Evolutionary conservation across 2,113 vertebrate species (phyloP), one percentile per base, ranked within the genome.

Genomic region (Odontesthes bonariensis): DNA sequence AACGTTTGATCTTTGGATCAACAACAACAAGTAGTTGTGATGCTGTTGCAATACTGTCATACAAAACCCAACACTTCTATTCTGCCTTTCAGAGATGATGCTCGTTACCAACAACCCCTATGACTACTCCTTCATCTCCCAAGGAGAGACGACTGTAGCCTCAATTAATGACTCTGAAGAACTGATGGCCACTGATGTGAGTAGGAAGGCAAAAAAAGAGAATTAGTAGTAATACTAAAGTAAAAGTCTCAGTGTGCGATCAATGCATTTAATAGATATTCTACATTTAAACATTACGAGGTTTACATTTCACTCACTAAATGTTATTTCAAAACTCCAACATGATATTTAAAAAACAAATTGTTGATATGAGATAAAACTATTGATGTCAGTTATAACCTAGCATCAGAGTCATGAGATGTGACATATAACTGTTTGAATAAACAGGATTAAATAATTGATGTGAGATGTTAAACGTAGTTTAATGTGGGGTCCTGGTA

Each of bases 101-200:
- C 92, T 97, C 55, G 72, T 97, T 79, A 97, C 91, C 56, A 92
- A 90, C 77, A 93, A 93, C 61, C 92, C 92, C 55, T 93, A 92
- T 16, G 92, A 93, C 77, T 93, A 93, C 44, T 47, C 84, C 80
- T 93, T 92, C 89, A 93, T 93, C 90, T 93, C 92, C 56, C 92
- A 93, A 86, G 92, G 92, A 90, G 91, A 93, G 77, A 93, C 90
- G 0, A 90, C 90, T 0, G 92, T 93, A 10, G 69, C 89, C 19
- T 93, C 92, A 0, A 93, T 93, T 27, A 82, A 92, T 71, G 92
- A 93, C 57, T 23, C 89, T 47, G 92, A 93, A 0, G 92, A 93
- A 74, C 79, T 93, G 6, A 69, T 92, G 70, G 91, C 91, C 13
- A 93, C 92, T 35, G 92, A 93, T 85, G 92, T 93, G 65, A 91